Evolutionary conservation across 2,113 vertebrate genomes (phyloP).

Genomic region (Pseudorhombus dupliciocellatus): DNA sequence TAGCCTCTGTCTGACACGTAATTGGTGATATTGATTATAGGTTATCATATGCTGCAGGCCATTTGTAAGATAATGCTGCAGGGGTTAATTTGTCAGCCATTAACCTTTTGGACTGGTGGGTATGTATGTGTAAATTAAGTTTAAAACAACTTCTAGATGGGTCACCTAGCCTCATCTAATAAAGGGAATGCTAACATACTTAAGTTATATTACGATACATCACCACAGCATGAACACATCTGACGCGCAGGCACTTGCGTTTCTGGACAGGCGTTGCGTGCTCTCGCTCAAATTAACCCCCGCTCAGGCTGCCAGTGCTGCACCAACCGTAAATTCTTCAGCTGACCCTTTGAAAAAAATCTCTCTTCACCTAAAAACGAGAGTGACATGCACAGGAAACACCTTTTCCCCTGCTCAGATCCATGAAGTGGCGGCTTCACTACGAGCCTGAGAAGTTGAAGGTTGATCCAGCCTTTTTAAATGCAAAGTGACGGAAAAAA

Average conservation of each 20-base stretch:
- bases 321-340: conserved; percentile 44
- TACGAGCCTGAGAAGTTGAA: conserved; percentile 30
- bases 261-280: conserved; percentile 19
- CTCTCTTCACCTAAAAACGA: conserved; percentile 58
- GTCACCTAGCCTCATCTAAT: conserved; percentile 72
- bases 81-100: conserved; percentile 86
- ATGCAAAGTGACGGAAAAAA: conserved; percentile 21
- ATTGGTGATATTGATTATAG: conserved; percentile 88
- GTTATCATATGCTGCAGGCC: conserved; percentile 84
- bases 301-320: conserved; percentile 36
- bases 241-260: conserved; percentile 28
- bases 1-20: conserved; percentile 81
- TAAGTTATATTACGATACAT: conserved; percentile 69
- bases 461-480: conserved; percentile 60
- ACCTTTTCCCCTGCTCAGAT: conserved; percentile 36
- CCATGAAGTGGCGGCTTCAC: conserved; percentile 40
- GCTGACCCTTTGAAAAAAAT: conserved; percentile 52
- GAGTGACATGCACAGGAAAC: conserved; percentile 73
- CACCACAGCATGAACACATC: conserved; percentile 23
- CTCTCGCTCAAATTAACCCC: conserved; percentile 25
- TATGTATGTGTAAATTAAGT: conserved; percentile 81
- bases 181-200: conserved; percentile 70
- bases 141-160: conserved; percentile 81
- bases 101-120: conserved; percentile 80
- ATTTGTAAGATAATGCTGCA: conserved; percentile 85